Evolutionary conservation across 2,888 invertebrate species (phyloP), one percentile per base, ranked within the genome.

Genomic region (Chrysodeixis includens): DNA sequence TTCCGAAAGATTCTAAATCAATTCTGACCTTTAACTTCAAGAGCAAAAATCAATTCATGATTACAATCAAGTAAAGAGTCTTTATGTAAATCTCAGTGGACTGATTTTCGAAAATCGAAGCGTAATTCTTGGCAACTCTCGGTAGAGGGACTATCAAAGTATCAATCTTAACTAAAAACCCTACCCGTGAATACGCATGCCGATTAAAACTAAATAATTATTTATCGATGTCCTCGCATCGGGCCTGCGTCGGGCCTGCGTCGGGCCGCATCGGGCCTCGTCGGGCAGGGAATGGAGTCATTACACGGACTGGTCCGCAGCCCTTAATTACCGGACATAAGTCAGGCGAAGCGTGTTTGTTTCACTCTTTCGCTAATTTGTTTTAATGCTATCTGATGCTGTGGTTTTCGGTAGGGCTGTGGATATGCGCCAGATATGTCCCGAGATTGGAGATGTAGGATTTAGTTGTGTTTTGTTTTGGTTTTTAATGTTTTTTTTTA

Each of bases 281-380:
- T 70, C 65, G 40, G 26, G 59, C 20, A 22, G 56, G 62, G 59
- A 66, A 79, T 80, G 79, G 71, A 78, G 81, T 81, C 81, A 78
- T 80, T 81, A 76, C 69, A 71, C 69, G 64, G 61, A 69, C 70
- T 57, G 71, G 67, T 72, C 65, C 67, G 87, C 84, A 88, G 86
- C 86, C 88, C 85, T 93, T 93, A 93, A 93, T 94, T 93, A 92
- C 88, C 83, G 81, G 81, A 86, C 92, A 93, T 93, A 92, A 91
- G 88, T 92, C 92, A 92, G 82, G 71, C 61, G 77, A 68, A 72
- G 80, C 82, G 88, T 88, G 89, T 91, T 90, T 91, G 88, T 92
- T 91, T 89, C 79, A 66, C 70, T 78, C 84, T 83, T 76, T 70
- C 83, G 80, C 88, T 90, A 91, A 92, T 92, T 91, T 91, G 91